A percentile compares a stretch with the other conserved stretches of the same genome.
These are phyloP conservation scores for Microtus ochrogaster DNA, from an alignment of 2,113 vertebrate species.

Conservation along the genomic window DNA sequence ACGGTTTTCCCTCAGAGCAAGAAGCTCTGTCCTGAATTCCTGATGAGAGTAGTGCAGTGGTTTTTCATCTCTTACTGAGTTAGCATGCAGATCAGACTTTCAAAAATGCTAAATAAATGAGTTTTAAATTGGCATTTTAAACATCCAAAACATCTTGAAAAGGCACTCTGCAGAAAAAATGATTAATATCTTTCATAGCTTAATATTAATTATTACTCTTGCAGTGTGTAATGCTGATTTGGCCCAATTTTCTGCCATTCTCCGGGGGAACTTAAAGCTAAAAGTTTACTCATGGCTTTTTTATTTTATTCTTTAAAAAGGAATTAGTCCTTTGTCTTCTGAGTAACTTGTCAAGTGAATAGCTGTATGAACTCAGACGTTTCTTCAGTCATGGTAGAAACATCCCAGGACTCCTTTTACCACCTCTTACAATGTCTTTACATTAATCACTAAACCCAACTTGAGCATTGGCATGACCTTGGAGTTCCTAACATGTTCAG, in stretches of 20 bases:
- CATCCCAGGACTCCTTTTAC: neutral
- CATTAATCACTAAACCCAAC: neutral
- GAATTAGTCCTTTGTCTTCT: slow-evolving; percentile 14
- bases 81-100: neutral
- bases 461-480: neutral
- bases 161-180: slow-evolving; percentile 15
- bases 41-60: neutral
- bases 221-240: neutral
- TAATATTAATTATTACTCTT: slow-evolving; percentile 31
- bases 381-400: slow-evolving; percentile 31
- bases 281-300: neutral
- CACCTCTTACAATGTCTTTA: neutral
- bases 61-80: neutral
- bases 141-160: slow-evolving; percentile 31
- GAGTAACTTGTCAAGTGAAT: neutral
- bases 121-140: slow-evolving; percentile 33
- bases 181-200: slow-evolving; percentile 1
- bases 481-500: neutral
- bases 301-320: neutral
- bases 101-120: neutral
- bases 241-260: neutral
- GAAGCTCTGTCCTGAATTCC: neutral
- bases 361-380: neutral
- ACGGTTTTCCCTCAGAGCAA: neutral
- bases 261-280: neutral